Evolutionary conservation across 2,888 invertebrate species (phyloP).

Genomic region (Diaperis boleti): DNA sequence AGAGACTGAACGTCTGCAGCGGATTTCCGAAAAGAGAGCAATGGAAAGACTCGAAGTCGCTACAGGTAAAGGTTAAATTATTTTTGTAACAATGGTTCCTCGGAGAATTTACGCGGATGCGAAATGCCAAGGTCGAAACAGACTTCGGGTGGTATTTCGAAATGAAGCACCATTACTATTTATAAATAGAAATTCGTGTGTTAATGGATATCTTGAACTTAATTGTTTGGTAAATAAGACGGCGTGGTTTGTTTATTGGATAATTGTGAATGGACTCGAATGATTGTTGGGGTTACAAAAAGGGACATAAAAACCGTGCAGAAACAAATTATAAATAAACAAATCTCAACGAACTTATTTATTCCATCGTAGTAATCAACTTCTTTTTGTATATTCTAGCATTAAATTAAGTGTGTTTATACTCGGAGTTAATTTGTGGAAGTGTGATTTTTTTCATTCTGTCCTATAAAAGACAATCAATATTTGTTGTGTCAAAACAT

Average conservation of each 20-base stretch:
- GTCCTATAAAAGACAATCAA: too few species aligned
- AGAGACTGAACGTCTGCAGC: conserved; percentile 66
- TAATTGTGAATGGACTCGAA: neutral
- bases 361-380: too few species aligned
- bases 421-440: too few species aligned
- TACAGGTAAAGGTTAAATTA: conserved; percentile 70
- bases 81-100: too few species aligned
- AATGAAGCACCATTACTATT: conserved; percentile 9
- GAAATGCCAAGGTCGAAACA: conserved; percentile 15
- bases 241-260: neutral
- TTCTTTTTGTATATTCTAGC: too few species aligned
- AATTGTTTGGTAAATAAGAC: conserved; percentile 15
- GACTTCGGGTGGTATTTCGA: conserved; percentile 5
- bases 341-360: too few species aligned
- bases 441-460: too few species aligned
- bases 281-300: neutral
- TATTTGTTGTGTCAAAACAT: too few species aligned
- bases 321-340: too few species aligned
- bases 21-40: conserved; percentile 6
- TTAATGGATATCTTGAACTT: conserved; percentile 9
- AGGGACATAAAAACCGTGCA: too few species aligned
- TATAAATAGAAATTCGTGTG: conserved; percentile 21
- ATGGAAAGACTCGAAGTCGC: conserved; percentile 76
- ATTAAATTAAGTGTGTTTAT: too few species aligned
- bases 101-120: too few species aligned